Conservation (phyloP, 2,888 invertebrate species). For the Tiliacea aurago region DNA sequence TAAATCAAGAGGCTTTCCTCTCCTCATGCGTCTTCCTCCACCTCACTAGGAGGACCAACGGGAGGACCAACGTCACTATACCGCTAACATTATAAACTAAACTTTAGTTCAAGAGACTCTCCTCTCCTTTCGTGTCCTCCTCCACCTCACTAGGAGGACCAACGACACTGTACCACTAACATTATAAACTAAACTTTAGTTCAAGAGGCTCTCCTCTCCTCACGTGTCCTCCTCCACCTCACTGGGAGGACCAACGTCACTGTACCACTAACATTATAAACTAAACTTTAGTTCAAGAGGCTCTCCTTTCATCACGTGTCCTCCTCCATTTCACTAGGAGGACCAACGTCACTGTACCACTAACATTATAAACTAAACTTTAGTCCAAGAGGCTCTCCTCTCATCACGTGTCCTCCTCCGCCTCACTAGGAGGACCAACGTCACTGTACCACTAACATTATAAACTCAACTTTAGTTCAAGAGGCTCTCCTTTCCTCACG, state of each 20-base stretch:
- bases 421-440: neutral
- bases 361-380: constrained; percentile 28
- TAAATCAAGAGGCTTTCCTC: constrained; percentile 79
- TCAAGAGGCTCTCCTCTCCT: too few species aligned
- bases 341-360: neutral
- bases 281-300: constrained; percentile 15
- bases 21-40: constrained; percentile 43
- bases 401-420: too few species aligned
- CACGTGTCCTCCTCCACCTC: too few species aligned
- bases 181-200: constrained; percentile 38
- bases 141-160: too few species aligned
- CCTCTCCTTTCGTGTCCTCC: too few species aligned
- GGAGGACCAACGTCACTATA: too few species aligned
- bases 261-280: constrained; percentile 25
- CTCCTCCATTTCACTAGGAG: too few species aligned
- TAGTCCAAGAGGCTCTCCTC: constrained; percentile 12
- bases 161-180: neutral
- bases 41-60: too few species aligned
- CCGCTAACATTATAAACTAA: too few species aligned
- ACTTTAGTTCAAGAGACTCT: constrained; percentile 16
- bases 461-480: constrained; percentile 71
- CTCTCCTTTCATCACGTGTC: too few species aligned
- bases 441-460: constrained; percentile 13
- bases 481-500: constrained; percentile 67
- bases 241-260: neutral